Conservation (phyloP, 2,113 vertebrate genomes). For the Colius striatus region DNA sequence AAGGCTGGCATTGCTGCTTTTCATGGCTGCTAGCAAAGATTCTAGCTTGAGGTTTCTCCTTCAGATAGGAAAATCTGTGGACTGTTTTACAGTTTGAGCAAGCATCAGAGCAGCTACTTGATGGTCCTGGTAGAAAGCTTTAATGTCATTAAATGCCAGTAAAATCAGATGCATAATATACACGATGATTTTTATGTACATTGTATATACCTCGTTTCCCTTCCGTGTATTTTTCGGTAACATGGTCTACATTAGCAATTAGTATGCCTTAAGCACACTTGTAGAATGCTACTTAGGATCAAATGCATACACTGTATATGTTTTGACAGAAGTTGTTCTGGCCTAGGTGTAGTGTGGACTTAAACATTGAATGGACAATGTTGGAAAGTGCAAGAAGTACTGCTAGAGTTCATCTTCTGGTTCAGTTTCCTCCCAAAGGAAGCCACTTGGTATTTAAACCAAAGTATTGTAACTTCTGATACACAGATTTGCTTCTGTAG, state of each 20-base stretch:
- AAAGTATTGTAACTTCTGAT: neutral
- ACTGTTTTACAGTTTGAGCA: neutral
- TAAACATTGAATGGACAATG: neutral
- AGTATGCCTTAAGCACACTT: neutral
- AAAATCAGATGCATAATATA: neutral
- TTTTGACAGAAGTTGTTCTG: neutral
- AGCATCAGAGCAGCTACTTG: neutral
- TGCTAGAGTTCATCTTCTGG: neutral
- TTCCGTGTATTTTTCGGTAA: neutral
- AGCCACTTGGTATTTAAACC: neutral
- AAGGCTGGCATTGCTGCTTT: neutral
- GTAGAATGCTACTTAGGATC: neutral
- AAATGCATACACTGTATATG: neutral
- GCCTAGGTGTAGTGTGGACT: neutral
- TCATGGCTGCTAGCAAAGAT: slow-evolving; percentile 6
- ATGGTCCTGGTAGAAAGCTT: neutral
- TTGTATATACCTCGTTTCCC: neutral
- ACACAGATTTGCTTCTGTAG: neutral
- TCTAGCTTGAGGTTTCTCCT: neutral
- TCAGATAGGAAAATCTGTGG: neutral
- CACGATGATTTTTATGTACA: neutral
- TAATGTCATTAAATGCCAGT: neutral
- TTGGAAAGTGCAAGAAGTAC: neutral
- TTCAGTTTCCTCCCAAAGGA: neutral
- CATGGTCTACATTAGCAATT: neutral